Evolutionary conservation across 2,113 vertebrate genomes (phyloP).

Genomic region (Podiceps cristatus): DNA sequence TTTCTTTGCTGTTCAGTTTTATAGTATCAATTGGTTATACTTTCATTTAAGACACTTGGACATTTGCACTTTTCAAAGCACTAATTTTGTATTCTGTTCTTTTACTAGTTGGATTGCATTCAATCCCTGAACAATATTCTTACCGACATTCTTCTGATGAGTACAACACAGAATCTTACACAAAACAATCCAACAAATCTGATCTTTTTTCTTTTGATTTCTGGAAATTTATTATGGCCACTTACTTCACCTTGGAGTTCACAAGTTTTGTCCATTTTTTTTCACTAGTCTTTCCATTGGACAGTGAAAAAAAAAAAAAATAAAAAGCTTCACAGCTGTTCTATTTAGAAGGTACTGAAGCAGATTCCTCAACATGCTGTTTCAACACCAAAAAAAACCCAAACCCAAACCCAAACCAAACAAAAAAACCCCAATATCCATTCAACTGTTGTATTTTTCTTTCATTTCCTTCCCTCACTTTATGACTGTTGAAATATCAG

Average conservation of each 20-base stretch:
- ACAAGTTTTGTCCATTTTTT: background rate
- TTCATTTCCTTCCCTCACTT: background rate
- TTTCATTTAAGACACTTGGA: background rate
- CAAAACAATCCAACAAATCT: background rate
- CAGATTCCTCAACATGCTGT: background rate
- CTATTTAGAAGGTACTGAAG: background rate
- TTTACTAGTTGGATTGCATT: background rate
- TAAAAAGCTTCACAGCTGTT: background rate
- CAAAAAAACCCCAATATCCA: background rate
- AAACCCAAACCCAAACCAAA: too few species aligned
- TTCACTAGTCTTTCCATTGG: fast-evolving
- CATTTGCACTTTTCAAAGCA: background rate
- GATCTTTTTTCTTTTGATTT: background rate
- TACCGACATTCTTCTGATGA: fast-evolving
- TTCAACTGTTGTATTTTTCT: background rate
- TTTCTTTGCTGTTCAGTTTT: background rate
- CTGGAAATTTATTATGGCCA: background rate
- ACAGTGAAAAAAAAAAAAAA: background rate
- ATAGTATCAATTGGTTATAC: background rate
- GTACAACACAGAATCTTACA: background rate
- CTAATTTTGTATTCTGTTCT: background rate
- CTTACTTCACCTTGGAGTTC: background rate
- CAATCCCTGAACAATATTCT: background rate
- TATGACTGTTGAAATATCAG: background rate
- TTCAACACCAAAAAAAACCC: background rate